Evolutionary conservation across 2,797 vertebrate genomes (phyloP), one percentile per base, ranked within the genome.

Genomic region (Eospalax fontanierii): DNA sequence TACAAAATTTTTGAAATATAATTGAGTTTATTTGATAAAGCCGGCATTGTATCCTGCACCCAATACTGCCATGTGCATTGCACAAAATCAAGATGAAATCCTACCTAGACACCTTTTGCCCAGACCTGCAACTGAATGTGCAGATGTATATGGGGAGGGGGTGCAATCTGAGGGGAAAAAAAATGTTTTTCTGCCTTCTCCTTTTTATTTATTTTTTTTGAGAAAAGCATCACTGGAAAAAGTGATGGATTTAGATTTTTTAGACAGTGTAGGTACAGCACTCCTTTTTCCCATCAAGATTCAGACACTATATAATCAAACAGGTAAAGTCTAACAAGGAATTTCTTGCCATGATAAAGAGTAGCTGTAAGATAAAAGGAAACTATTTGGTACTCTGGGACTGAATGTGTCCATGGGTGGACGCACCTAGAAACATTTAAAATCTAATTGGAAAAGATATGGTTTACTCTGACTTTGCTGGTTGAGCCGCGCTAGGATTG

Each of bases 1-100:
- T 88, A 30, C 30, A 24, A 93, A 65, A 7, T 46, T 94, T 91
- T 92, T 92, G 10, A 75, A 90, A 74, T 79, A 43, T 4, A 85
- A 1, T 61, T 73, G 75, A 30, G 76, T 14, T 74, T 15, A 57
- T 57, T 50, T 74, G 76, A 50, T 28, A 40, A 74, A 83, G 46
- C 84, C 9, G 65, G 21, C 26, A n/a, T 46, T 89, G 11, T 50
- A 50, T 91, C 86, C 9, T 76, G 19, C 40, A 89, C 63, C 38
- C 14, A 65, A 4, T 66, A 7, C 70, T 94, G 30, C 68, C 33
- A 22, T 28, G n/a, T 54, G 19, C 24, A 43, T 54, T 84, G 21
- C 71, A 8, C 54, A 81, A 28, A 3, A 26, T 40, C 91, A 74
- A 81, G 43, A 35, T 89, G 38, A 91, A 93, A 91, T 73, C 4